A percentile compares a stretch with the other conserved stretches of the same genome.
Evolutionary conservation across 2,797 vertebrate genomes (phyloP).

Genomic region (Chaetophractus vellerosus): DNA sequence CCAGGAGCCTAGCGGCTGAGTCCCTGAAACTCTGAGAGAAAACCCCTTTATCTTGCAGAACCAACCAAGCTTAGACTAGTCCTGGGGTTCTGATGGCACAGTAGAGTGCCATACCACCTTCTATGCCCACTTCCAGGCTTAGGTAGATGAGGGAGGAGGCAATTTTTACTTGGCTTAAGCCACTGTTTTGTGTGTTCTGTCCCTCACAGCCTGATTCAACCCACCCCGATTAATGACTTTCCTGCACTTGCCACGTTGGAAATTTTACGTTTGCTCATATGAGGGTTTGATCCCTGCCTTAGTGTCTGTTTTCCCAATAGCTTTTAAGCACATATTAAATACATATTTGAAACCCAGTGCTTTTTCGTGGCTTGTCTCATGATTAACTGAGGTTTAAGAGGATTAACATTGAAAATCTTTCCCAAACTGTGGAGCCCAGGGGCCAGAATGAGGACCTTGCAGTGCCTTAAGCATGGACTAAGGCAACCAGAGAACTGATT

Average conservation of each 20-base stretch:
- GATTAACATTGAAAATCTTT: too few relatives aligned
- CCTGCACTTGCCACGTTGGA: background rate
- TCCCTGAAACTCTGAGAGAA: too few relatives aligned
- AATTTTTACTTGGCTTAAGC: too few relatives aligned
- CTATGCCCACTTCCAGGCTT: background rate
- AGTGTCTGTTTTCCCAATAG: too few relatives aligned
- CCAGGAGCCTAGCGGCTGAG: too few relatives aligned
- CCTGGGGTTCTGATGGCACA: background rate
- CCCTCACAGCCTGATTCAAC: rapidly evolving
- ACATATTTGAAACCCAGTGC: rapidly evolving
- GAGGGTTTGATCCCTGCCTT: rapidly evolving
- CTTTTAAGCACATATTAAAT: background rate
- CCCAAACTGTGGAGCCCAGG: background rate
- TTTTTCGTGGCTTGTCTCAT: background rate
- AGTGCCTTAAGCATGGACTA: rapidly evolving
- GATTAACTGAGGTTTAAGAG: background rate
- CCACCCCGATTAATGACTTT: background rate
- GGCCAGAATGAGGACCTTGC: background rate
- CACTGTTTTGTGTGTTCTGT: background rate
- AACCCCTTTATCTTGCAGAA: background rate
- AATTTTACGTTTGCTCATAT: rapidly evolving
- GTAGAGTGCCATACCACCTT: rapidly evolving
- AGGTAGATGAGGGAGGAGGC: too few relatives aligned
- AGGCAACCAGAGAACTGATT: rapidly evolving
- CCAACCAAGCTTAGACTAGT: background rate